Evolutionary conservation across 2,888 invertebrate genomes (phyloP), one percentile per base, ranked within the genome.

Genomic region (Trypoxylon attenuatum): DNA sequence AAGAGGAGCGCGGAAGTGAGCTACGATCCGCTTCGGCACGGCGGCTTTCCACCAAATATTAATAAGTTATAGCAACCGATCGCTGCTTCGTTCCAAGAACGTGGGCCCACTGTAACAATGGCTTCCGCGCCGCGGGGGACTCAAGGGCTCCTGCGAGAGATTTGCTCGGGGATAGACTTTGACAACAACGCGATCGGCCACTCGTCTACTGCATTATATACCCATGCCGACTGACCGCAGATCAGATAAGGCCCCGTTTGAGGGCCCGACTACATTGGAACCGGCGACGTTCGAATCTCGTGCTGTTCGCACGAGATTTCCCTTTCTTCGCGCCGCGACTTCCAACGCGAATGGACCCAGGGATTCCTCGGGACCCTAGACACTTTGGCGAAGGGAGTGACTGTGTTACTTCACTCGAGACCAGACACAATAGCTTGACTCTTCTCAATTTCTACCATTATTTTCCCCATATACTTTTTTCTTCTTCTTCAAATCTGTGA

Each of bases 61-160:
- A 86, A 86, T 85, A 86, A 86, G 81, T 86, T 84, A 84, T 83
- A 82, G 85, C 78, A 73, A 50, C 77, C 83, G 83, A 85, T 85
- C 84, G 82, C 49, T 52, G 59, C 65, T 67, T 78, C 74, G n/a
- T 82, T 81, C 75, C 64, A 54, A 55, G 80, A 79, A 82, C 73
- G 68, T 52, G 66, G 62, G 47, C 60, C 64, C 58, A 57, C 65
- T 67, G 75, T 73, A 81, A 85, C 84, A 84, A 84, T 85, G 81
- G 82, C 70, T 58, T 65, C 56, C 65, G 68, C 86, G 74, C 86
- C 76, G 76, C 85, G 81, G 86, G 86, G 78, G 81, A 77, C 78
- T 81, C 50, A 62, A 56, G 2, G 10, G 33, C 46, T 63, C 63
- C 61, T 68, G n/a, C n/a, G n/a, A n/a, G 47, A 66, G 72, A 68